phyloP scores from a whole-genome alignment of 2,797 vertebrate genomes.

The Netta rufina region DNA sequence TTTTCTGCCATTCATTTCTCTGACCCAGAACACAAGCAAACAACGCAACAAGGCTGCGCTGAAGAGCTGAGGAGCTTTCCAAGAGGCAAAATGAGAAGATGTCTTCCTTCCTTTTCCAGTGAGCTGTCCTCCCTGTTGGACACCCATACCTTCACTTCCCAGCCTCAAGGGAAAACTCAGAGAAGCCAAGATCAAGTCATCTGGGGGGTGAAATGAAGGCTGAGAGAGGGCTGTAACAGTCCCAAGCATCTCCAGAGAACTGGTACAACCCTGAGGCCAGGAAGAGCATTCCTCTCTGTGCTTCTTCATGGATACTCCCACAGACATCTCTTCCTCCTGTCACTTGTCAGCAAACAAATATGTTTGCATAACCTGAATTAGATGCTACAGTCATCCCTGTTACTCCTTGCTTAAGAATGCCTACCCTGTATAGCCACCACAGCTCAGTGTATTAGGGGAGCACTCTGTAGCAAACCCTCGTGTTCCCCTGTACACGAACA shows the following conservation, averaged over 20 bases:
- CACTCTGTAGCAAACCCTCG: background rate
- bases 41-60: background rate
- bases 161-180: background rate
- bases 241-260: background rate
- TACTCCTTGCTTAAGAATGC: background rate
- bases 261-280: background rate
- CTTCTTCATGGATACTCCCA: background rate
- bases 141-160: background rate
- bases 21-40: background rate
- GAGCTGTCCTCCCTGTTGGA: background rate
- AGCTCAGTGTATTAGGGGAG: background rate
- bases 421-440: background rate
- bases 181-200: background rate
- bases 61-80: background rate
- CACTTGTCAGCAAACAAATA: background rate
- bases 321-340: background rate
- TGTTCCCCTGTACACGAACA: background rate
- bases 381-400: background rate
- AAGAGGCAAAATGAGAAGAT: background rate
- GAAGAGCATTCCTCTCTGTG: background rate
- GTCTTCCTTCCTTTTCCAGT: background rate
- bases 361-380: background rate
- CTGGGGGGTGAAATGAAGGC: background rate
- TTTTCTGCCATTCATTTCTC: background rate
- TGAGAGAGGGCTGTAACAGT: background rate